Evolutionary conservation across 2,888 invertebrate genomes (phyloP), one percentile per base, ranked within the genome.

Genomic region (Brenthis ino): DNA sequence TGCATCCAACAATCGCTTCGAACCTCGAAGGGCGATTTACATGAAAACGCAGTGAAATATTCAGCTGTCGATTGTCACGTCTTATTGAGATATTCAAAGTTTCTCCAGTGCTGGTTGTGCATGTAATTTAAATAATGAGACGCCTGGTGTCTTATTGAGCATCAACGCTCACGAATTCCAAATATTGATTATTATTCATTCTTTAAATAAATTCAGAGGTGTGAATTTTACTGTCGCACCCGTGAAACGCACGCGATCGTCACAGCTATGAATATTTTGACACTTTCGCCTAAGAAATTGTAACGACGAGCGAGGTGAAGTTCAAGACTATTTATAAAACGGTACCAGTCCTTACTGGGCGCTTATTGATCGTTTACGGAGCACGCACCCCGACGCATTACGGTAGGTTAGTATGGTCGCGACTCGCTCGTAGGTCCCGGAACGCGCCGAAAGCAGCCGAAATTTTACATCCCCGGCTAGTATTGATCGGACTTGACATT

Each of bases 401-500:
- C 90, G 93, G 93, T 93, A 93, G 93, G 93, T 93, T 93, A 93
- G 93, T 93, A 88, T 86, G 88, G 84, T 82, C 85, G 83, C 80
- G 82, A 79, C 81, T 77, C 83, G 85, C 80, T 86, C 89, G 89
- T 85, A 78, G 82, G 85, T 82, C 86, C 92, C 92, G 92, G 91
- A 91, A 89, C 84, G 73, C 80, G 80, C 86, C 93, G 93, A 90
- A 83, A 83, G 80, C 82, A 82, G 78, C 91, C 92, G 93, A 93
- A 89, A 89, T 89, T 88, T 89, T 88, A 90, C 91, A 87, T 87
- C 89, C 91, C 89, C 85, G 87, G 86, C 83, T 79, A 80, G 81
- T 93, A 93, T 93, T 90, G 93, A 93, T 93, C 93, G 91, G 84
- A 84, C 91, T 91, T 93, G 93, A 93, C 93, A 92, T 93, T 93